phyloP scores from a whole-genome alignment of 64 coral and sea anemone genomes.

The Hydrozoanthus tunicans region DNA sequence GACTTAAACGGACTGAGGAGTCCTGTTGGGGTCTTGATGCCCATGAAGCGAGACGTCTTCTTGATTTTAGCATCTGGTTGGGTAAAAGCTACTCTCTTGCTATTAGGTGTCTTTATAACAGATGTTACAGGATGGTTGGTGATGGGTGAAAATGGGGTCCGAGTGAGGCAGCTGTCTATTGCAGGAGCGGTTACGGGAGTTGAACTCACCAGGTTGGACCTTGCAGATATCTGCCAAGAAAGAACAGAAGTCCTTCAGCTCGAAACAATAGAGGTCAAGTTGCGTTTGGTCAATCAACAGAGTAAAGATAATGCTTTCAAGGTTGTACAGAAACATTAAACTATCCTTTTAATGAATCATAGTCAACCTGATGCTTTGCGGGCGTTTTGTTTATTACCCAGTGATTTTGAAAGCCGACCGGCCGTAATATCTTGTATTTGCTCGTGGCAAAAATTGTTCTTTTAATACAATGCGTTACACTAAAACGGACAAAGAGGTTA shows the following conservation, averaged over 20 bases:
- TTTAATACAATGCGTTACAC: too few relatives aligned
- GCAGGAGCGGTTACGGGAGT: not conserved
- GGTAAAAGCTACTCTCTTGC: conserved; percentile 23
- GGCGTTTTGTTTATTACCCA: too few relatives aligned
- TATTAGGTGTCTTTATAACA: not conserved
- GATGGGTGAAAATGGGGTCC: conserved; percentile 46
- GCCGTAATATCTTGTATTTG: too few relatives aligned
- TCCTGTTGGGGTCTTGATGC: conserved; percentile 17
- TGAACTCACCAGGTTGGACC: conserved; percentile 28
- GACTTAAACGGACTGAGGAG: conserved; percentile 30
- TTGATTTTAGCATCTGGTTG: not conserved
- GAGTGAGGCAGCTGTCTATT: not conserved
- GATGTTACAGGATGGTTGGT: conserved; percentile 30
- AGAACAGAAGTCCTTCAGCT: not conserved
- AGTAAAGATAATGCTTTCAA: too few relatives aligned
- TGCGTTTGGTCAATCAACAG: too few relatives aligned
- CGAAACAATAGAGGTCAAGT: too few relatives aligned
- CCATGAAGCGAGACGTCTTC: not conserved
- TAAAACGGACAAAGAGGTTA: too few relatives aligned
- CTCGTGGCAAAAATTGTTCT: too few relatives aligned
- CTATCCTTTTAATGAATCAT: too few relatives aligned
- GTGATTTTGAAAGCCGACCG: too few relatives aligned
- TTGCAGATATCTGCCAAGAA: conserved; percentile 13
- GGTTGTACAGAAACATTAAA: too few relatives aligned
- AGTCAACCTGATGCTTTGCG: too few relatives aligned